A percentile compares a stretch with the other conserved stretches of the same genome.
Conservation (phyloP, 2,888 invertebrate genomes). For the Smittia sp. region DNA sequence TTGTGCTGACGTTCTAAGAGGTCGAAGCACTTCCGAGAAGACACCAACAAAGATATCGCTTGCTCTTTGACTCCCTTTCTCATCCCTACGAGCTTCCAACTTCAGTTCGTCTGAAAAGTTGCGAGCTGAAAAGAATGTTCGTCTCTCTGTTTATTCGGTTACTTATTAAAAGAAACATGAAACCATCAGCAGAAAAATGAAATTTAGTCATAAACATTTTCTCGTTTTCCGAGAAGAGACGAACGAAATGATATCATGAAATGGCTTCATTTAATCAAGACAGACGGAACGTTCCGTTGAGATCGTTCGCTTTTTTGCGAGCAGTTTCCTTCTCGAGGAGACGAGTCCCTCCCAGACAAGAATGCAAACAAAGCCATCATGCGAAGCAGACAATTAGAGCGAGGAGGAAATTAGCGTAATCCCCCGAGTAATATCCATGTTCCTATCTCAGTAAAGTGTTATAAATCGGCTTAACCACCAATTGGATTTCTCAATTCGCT, state of each 20-base stretch:
- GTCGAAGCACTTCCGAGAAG: too few relatives aligned
- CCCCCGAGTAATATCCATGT: slow-evolving; percentile 19
- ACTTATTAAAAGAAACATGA: too few relatives aligned
- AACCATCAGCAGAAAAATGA: background rate
- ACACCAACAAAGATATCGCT: too few relatives aligned
- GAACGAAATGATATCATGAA: background rate
- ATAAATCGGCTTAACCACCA: slow-evolving; percentile 5
- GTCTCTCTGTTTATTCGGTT: too few relatives aligned
- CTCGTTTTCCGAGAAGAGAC: background rate
- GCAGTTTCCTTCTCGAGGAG: too few relatives aligned
- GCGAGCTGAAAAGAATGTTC: too few relatives aligned
- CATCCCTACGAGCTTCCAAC: too few relatives aligned
- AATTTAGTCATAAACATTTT: slow-evolving; percentile 29
- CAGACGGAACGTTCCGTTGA: background rate
- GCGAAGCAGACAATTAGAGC: slow-evolving; percentile 17
- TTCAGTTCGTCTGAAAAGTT: too few relatives aligned
- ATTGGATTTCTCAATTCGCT: background rate
- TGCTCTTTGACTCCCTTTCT: too few relatives aligned
- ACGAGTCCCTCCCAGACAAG: background rate
- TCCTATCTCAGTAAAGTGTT: background rate
- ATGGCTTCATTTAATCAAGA: background rate
- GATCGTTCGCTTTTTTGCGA: background rate
- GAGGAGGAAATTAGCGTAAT: slow-evolving; percentile 28
- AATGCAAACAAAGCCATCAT: background rate
- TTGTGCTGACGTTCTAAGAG: too few relatives aligned